These are phyloP conservation scores for Siphamia tubifer DNA, from an alignment of 2,113 vertebrate species.

Conservation along the genomic window DNA sequence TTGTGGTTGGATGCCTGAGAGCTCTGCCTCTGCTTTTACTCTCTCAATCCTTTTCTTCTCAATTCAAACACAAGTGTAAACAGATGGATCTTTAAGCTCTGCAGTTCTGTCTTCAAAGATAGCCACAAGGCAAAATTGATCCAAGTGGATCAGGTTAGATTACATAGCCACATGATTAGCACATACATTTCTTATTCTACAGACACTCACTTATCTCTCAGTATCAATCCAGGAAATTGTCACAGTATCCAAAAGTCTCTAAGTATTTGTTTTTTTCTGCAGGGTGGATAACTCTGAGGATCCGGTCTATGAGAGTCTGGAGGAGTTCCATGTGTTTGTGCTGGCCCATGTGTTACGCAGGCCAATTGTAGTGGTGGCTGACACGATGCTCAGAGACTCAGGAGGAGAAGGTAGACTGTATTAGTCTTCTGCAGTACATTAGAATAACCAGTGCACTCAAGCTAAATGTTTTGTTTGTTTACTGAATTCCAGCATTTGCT, in stretches of 20 bases:
- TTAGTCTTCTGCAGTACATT: neutral
- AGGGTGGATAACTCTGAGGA: slow-evolving; percentile 96
- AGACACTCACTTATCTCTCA: neutral
- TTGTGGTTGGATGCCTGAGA: slow-evolving; percentile 50
- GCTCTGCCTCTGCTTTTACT: slow-evolving; percentile 34
- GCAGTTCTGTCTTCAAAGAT: neutral
- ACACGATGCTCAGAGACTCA: slow-evolving; percentile 96
- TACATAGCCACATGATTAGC: neutral
- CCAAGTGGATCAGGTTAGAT: neutral
- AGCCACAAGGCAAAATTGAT: slow-evolving; percentile 5
- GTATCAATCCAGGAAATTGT: slow-evolving; percentile 18
- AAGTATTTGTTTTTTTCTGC: slow-evolving; percentile 11
- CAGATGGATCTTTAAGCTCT: neutral
- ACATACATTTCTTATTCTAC: neutral
- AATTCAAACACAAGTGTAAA: slow-evolving; percentile 2
- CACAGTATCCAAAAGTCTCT: neutral
- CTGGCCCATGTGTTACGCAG: slow-evolving; percentile 93
- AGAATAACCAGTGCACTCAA: neutral
- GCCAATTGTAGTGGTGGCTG: slow-evolving; percentile 96
- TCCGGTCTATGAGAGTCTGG: slow-evolving; percentile 96
- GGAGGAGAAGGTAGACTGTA: slow-evolving; percentile 89
- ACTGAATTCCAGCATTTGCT: slow-evolving; percentile 86
- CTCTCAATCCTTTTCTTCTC: neutral
- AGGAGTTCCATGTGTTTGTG: slow-evolving; percentile 98
- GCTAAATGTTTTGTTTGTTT: neutral